Base-by-base conservation (phyloP, 2,888 invertebrate species). In the Diploptera punctata region DNA sequence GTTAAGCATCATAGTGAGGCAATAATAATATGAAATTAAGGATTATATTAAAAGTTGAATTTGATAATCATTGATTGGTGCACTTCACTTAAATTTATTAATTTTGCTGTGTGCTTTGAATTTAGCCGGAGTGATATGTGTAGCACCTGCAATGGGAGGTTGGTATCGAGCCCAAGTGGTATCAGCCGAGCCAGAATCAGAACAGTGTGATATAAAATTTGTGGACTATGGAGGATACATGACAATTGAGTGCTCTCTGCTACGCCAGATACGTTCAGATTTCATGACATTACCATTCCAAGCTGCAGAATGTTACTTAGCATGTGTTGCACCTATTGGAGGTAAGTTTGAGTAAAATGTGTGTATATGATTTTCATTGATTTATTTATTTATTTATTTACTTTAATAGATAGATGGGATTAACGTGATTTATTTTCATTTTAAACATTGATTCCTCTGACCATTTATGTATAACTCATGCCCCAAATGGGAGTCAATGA, bases 181-280 rank as follows among this genome's bases (percentile, higher is more conserved):
- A 74, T 84, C 86, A 62, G 87, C 89, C 44, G 91, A 92, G 75
- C 88, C 89, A 75, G 90, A 90, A 68, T 89, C 87, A 60, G 88
- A 91, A 78, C 88, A 89, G 52, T 93, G 93, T 78, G 88, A 95
- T 76, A 91, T 98, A 71, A 93, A 93, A 83, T 92, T 95, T 82
- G 91, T 99, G 67, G 99, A 99, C 85, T 96, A 95, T 80, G 99
- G 99, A 65, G 99, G 99, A 67, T 99, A 93, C 83, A 89, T 91
- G 80, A 89, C 89, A 73, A 88, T 97, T 70, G 89, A 90, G 78
- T 91, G 92, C 77, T 86, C 89, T 71, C 88, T 90, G 77, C 88
- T 99, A 80, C 90, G 95, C 81, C 97, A 98, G 86, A 97, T 99
- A 78, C 89, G 97, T 79, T 91, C 91, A 70, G 98, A 99, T 84